These are phyloP conservation scores for Cyprinodon tularosa DNA, from an alignment of 2,113 vertebrate species.

Conservation along the genomic window DNA sequence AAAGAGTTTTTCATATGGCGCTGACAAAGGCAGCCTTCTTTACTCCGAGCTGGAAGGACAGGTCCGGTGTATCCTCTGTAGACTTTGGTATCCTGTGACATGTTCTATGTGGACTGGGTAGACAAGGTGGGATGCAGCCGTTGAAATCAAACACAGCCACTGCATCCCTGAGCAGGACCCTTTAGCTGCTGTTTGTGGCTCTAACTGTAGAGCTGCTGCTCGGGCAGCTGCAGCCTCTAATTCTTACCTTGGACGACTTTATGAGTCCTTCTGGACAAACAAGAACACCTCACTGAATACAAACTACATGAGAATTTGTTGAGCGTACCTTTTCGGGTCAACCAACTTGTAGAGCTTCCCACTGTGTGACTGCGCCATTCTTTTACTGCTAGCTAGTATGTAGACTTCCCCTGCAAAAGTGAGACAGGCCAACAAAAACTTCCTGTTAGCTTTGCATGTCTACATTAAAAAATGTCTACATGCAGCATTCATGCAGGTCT, in stretches of 20 bases:
- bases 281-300: conserved; percentile 2
- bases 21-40: too few species aligned
- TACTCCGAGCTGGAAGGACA: too few species aligned
- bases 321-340: conserved; percentile 93
- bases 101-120: too few species aligned
- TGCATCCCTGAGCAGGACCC: too few species aligned
- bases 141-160: too few species aligned
- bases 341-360: conserved; percentile 96
- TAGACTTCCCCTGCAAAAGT: conserved; percentile 91
- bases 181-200: too few species aligned
- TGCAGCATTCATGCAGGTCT: background rate
- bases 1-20: too few species aligned
- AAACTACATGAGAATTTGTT: conserved; percentile 14
- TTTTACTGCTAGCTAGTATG: conserved; percentile 95
- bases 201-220: too few species aligned
- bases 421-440: conserved; percentile 28
- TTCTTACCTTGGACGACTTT: background rate
- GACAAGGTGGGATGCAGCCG: too few species aligned
- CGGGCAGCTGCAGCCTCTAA: too few species aligned
- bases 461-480: conserved; percentile 3
- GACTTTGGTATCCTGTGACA: too few species aligned
- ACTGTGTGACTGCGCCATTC: conserved; percentile 90
- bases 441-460: background rate
- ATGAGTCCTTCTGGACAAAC: background rate
- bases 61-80: too few species aligned